Base-by-base conservation (phyloP, 2,797 vertebrate genomes). In the Neopelma chrysocephalum region DNA sequence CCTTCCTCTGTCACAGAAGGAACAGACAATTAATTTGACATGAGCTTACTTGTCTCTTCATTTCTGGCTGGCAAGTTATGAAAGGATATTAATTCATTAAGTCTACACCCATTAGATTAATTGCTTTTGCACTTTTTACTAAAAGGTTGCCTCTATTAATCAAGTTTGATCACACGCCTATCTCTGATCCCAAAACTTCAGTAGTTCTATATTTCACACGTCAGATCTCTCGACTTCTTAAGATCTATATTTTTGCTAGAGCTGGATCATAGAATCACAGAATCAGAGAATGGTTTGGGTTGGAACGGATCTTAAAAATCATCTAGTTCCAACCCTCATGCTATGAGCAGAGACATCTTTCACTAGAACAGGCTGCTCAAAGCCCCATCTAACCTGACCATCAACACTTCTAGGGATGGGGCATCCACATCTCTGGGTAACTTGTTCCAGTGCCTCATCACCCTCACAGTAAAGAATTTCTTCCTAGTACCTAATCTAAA, bases 251-350 rank as follows among this genome's bases (percentile, higher is more conserved):
- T 65, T 65, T 79, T 90, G 27, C 7, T 34, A 82, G 22, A 4
- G 38, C 11, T 7, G 2, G 18, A 53, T 71, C 26, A 36, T 19
- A 71, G 50, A 71, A 48, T 26, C 20, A 26, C 5, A 50, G 16
- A 62, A 70, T 19, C 29, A 18, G 6, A 45, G 14, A 62, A 64
- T 26, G 8, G 14, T 45, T 77, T 57, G 14, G 2, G 4, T 38
- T 50, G 29, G 29, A 77, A 45, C 14, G 5, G 40, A 19, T 9
- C 7, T 32, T 50, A 50, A 48, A 57, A 36, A 57, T 50, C 27
- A 57, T 18, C 12, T 14, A 15, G 43, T 57, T 29, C 7, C 58
- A 64, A 19, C 3, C 1, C 12, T 4, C 0, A 7, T 14, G 3
- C 43, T n/a, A 47, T 19, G 32, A 22, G 22, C 32, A 65, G 32